Evolutionary conservation across 1,140 invertebrate species (phyloP).

Genomic region (Magallana angulata): DNA sequence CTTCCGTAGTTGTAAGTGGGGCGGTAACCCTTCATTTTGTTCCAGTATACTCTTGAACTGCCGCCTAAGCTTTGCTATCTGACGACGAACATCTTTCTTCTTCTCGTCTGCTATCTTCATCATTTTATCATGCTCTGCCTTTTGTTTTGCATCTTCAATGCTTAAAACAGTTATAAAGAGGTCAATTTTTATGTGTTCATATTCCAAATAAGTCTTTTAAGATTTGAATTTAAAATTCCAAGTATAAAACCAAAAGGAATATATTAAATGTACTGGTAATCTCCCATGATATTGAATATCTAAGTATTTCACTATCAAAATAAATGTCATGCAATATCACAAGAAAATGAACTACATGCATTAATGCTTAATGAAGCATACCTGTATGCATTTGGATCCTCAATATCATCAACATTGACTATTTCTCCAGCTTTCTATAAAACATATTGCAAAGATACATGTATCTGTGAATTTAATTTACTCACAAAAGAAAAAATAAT

Average conservation of each 20-base stretch:
- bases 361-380: slow-evolving; percentile 82
- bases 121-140: slow-evolving; percentile 83
- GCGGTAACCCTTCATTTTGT: slow-evolving; percentile 76
- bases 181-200: neutral
- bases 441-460: neutral
- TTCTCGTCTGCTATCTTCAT: slow-evolving; percentile 82
- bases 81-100: slow-evolving; percentile 77
- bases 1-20: slow-evolving; percentile 72
- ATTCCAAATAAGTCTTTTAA: too few species aligned
- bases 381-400: slow-evolving; percentile 81
- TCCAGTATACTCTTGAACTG: slow-evolving; percentile 77
- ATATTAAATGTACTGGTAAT: too few species aligned
- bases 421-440: slow-evolving; percentile 67
- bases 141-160: slow-evolving; percentile 85
- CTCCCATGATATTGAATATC: too few species aligned
- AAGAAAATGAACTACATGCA: too few species aligned
- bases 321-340: too few species aligned
- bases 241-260: too few species aligned
- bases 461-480: too few species aligned
- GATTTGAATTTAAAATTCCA: too few species aligned
- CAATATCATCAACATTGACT: slow-evolving; percentile 81
- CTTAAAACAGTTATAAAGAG: slow-evolving; percentile 72
- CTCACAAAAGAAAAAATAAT: too few species aligned
- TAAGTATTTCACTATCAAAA: too few species aligned
- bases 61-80: slow-evolving; percentile 75